Percentiles rank a stretch among this genome's conserved stretches.
These are phyloP conservation scores for Eupithecia insigniata DNA, from an alignment of 2,888 invertebrate species.

Conservation along the genomic window DNA sequence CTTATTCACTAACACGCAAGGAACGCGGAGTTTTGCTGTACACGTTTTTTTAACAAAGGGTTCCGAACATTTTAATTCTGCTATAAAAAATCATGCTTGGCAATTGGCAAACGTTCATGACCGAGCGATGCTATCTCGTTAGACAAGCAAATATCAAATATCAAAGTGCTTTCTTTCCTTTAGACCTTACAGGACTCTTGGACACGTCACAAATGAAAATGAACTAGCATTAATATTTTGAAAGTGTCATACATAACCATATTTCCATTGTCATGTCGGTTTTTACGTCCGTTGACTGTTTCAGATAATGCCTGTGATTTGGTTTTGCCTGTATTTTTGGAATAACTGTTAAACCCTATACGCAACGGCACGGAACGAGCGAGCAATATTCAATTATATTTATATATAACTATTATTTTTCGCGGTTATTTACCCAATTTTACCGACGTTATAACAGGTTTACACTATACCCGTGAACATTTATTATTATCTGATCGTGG, in stretches of 20 bases:
- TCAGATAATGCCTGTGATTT: background rate
- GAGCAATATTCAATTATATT: too few species aligned
- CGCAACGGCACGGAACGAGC: background rate
- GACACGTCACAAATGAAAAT: too few species aligned
- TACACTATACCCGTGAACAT: too few species aligned
- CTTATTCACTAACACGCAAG: constrained; percentile 10
- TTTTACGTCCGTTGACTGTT: too few species aligned
- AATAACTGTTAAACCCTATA: background rate
- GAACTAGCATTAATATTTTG: background rate
- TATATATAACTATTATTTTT: too few species aligned
- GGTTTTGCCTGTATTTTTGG: background rate
- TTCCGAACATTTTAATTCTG: background rate
- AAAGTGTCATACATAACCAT: background rate
- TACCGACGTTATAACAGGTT: too few species aligned
- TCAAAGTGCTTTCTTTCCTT: too few species aligned
- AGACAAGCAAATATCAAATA: too few species aligned
- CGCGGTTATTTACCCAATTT: too few species aligned
- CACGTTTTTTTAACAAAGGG: background rate
- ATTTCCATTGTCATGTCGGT: background rate
- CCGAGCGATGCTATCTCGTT: background rate
- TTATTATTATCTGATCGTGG: too few species aligned
- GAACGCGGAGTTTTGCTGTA: background rate
- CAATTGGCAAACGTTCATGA: background rate
- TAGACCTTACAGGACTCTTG: too few species aligned
- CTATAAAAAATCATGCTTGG: background rate